Conservation (phyloP, 2,888 invertebrate species). For the Polydrusus pterygomalis region DNA sequence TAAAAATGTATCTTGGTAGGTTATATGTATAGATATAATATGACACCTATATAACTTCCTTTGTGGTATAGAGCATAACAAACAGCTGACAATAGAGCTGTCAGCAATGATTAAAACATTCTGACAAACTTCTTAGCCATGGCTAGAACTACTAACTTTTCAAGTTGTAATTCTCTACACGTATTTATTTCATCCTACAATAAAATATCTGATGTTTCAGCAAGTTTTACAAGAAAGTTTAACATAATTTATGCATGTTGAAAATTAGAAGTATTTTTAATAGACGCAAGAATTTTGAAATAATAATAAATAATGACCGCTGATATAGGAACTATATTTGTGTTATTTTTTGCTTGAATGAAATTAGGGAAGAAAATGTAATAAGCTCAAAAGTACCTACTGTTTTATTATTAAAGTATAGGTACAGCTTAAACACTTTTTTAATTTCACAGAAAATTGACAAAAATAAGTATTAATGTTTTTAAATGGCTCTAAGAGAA, state of each 20-base stretch:
- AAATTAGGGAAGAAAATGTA: too few species aligned
- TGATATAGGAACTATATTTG: too few species aligned
- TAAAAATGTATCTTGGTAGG: too few species aligned
- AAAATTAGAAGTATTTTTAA: too few species aligned
- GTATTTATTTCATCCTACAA: not conserved
- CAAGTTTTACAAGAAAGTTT: not conserved
- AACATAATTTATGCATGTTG: not conserved
- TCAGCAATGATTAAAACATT: constrained; percentile 12
- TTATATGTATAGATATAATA: too few species aligned
- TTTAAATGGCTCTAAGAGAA: constrained; percentile 8
- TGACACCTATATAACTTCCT: not conserved
- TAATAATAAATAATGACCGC: too few species aligned
- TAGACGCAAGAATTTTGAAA: too few species aligned
- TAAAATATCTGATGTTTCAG: not conserved
- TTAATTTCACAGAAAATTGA: constrained; percentile 12
- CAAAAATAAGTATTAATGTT: constrained; percentile 29
- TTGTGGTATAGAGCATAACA: not conserved
- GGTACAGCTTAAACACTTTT: constrained; percentile 11
- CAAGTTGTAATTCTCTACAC: not conserved
- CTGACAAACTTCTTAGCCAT: constrained; percentile 3
- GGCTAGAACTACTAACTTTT: not conserved
- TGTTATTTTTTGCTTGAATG: too few species aligned
- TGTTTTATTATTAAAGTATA: not conserved
- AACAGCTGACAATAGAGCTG: not conserved
- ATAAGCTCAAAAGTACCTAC: not conserved